These are phyloP conservation scores for Podilymbus podiceps DNA, from an alignment of 2,113 vertebrate genomes.

Conservation along the genomic window DNA sequence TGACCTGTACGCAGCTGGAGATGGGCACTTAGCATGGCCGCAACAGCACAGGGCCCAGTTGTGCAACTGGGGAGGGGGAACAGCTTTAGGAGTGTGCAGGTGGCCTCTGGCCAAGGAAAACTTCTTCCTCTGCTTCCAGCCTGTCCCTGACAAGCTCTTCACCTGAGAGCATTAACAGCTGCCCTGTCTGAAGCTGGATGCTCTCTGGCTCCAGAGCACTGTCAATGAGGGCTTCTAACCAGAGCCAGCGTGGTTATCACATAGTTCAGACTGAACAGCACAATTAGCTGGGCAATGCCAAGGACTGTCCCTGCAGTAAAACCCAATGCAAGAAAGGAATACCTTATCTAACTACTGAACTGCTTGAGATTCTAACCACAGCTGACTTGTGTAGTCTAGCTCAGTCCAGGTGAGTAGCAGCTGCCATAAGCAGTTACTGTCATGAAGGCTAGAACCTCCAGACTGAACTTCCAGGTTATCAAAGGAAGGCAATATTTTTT, in stretches of 20 bases:
- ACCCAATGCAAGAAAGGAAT: not conserved
- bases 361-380: not conserved
- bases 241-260: not conserved
- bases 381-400: not conserved
- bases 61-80: not conserved
- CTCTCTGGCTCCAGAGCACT: not conserved
- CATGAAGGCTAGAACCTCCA: not conserved
- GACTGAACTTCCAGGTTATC: not conserved
- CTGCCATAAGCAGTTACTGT: not conserved
- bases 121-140: not conserved
- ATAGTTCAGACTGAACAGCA: not conserved
- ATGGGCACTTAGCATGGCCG: not conserved
- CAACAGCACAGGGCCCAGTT: not conserved
- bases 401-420: not conserved
- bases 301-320: not conserved
- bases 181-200: not conserved
- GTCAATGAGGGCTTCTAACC: not conserved
- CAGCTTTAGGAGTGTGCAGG: not conserved
- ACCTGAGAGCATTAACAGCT: rapidly evolving
- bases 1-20: not conserved
- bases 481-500: not conserved
- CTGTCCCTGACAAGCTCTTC: not conserved
- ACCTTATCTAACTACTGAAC: not conserved
- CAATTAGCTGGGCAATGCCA: not conserved
- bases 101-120: not conserved